A percentile compares a stretch with the other conserved stretches of the same genome.
Conservation (phyloP, 2,888 invertebrate genomes). For the Orthonevra nobilis region DNA sequence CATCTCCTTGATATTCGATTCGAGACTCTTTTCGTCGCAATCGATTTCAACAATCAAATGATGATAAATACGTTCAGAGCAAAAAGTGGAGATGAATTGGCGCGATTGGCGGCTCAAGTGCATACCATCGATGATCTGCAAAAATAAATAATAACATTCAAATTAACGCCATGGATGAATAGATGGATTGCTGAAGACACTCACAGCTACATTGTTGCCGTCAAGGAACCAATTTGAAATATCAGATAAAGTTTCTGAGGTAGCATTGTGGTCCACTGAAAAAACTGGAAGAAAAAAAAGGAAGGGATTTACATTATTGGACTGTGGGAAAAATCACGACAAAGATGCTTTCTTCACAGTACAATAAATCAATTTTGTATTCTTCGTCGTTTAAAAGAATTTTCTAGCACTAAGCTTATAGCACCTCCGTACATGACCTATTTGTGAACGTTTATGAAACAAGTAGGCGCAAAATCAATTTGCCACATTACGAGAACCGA, state of each 20-base stretch:
- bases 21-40: constrained; percentile 85
- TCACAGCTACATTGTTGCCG: constrained; percentile 90
- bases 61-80: constrained; percentile 88
- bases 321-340: too few relatives aligned
- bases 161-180: too few relatives aligned
- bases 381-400: too few relatives aligned
- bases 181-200: constrained; percentile 75
- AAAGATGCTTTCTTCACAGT: too few relatives aligned
- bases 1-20: constrained; percentile 83
- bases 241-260: constrained; percentile 89
- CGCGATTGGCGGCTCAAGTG: constrained; percentile 92
- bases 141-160: too few relatives aligned
- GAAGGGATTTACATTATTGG: too few relatives aligned
- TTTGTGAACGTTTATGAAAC: too few relatives aligned
- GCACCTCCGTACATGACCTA: too few relatives aligned
- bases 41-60: constrained; percentile 95
- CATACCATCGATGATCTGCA: constrained; percentile 94
- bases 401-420: too few relatives aligned
- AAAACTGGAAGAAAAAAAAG: constrained; percentile 84
- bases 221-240: constrained; percentile 90
- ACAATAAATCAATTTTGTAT: too few relatives aligned
- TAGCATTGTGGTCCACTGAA: constrained; percentile 78
- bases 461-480: too few relatives aligned
- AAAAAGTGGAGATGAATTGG: constrained; percentile 87
- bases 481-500: too few relatives aligned